phyloP scores from a whole-genome alignment of 2,797 vertebrate species.

The Acrossocheilus fasciatus region DNA sequence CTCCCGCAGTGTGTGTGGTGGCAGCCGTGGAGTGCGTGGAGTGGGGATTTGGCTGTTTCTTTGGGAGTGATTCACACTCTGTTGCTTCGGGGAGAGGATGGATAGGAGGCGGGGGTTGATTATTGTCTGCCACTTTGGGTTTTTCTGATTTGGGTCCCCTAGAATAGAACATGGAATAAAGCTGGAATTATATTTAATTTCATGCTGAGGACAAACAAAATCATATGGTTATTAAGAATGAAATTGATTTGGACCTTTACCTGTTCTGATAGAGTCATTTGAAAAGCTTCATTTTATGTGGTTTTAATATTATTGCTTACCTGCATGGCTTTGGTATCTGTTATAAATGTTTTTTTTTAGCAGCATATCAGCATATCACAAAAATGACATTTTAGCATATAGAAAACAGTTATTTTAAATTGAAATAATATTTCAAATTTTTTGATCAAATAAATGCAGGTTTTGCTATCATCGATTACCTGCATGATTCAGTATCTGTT shows the following conservation, averaged over 20 bases:
- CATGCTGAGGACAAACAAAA: neutral
- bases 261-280: neutral
- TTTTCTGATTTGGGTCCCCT: slow-evolving; percentile 1
- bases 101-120: neutral
- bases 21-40: slow-evolving; percentile 46
- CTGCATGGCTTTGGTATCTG: neutral
- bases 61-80: slow-evolving; percentile 63
- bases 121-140: slow-evolving; percentile 31
- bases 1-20: slow-evolving; percentile 42
- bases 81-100: slow-evolving; percentile 41
- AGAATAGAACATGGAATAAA: neutral
- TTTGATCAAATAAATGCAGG: neutral
- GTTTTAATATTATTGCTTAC: neutral
- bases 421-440: neutral
- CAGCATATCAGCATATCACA: neutral
- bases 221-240: neutral
- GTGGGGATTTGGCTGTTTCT: slow-evolving; percentile 55
- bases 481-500: neutral
- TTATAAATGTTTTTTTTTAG: neutral
- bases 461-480: neutral
- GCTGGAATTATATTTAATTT: neutral
- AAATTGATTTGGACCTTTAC: neutral
- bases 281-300: slow-evolving; percentile 5
- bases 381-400: neutral
- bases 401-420: neutral